Base-by-base conservation (phyloP, 2,888 invertebrate genomes). In the Bellardia bayeri region DNA sequence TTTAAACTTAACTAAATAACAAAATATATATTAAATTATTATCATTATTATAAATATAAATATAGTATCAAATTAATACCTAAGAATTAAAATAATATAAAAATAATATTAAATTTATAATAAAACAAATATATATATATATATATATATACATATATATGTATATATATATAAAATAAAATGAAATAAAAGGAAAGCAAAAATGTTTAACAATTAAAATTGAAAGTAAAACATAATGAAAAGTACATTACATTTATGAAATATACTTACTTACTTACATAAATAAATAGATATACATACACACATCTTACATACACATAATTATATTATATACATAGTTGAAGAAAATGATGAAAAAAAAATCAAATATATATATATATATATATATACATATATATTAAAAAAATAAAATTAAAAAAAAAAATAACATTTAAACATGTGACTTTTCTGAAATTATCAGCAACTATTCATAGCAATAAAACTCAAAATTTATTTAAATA, bases 391-490 rank as follows among this genome's bases (percentile, higher is more conserved):
- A n/a, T n/a, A n/a, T n/a, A 66, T 51, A 69, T 33, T 61, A 37
- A 75, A 68, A 61, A 75, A 81, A 51, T 72, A 76, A 76, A 69
- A 40, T 56, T 58, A 76, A 75, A 66, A 63, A 81, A 40, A 64
- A 82, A 74, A 69, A 45, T 54, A 72, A 82, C 68, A 79, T 79
- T 81, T 81, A 81, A 85, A 82, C 76, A 78, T 79, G 83, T 87
- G 86, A 87, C 83, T 87, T 87, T 87, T 83, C 82, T 87, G 80
- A 83, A 80, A 83, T 83, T 83, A 87, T 87, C 80, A 81, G 75
- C 75, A 83, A 87, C 83, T 87, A 87, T 87, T 87, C 86, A 87
- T 87, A 87, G 86, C 86, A 87, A 87, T 87, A 87, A 87, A 87
- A 83, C 69, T 69, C 56, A 83, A 79, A 82, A 87, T 75, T 76